A percentile compares a stretch with the other conserved stretches of the same genome.
phyloP scores from a whole-genome alignment of 2,888 invertebrate genomes.

The Branchipolynoe longqiensis region DNA sequence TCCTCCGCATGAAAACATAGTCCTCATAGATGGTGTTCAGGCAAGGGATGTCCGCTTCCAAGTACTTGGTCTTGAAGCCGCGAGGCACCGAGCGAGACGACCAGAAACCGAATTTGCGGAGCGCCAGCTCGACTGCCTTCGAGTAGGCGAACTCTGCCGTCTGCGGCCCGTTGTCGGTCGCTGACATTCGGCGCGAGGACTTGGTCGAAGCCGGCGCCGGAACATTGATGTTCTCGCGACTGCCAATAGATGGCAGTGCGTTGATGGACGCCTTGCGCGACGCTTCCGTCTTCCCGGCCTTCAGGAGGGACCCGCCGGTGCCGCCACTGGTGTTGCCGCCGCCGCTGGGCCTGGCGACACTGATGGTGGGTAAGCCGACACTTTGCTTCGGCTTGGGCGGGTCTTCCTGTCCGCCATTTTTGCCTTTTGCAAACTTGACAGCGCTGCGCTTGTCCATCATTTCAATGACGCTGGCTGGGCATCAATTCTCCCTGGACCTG shows the following conservation, averaged over 20 bases:
- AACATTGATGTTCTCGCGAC: not conserved
- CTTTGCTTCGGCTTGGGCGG: not conserved
- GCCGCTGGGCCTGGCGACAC: not conserved
- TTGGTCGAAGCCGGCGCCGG: slow-evolving; percentile 1
- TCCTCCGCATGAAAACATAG: slow-evolving; percentile 34
- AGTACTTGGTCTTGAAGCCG: slow-evolving; percentile 28
- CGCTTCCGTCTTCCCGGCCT: not conserved
- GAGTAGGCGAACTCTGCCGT: slow-evolving; percentile 40
- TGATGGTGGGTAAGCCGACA: not conserved
- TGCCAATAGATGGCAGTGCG: not conserved
- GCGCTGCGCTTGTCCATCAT: slow-evolving; percentile 31
- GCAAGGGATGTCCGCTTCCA: slow-evolving; percentile 29
- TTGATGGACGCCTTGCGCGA: too few relatives aligned
- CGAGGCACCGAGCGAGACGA: slow-evolving; percentile 5
- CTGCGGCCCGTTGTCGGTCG: not conserved
- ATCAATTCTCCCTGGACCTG: too few relatives aligned
- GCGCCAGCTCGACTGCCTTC: slow-evolving; percentile 39
- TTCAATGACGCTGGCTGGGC: too few relatives aligned
- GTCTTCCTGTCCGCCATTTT: slow-evolving; percentile 6
- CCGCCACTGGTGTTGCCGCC: not conserved
- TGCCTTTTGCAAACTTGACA: slow-evolving; percentile 46
- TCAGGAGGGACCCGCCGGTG: not conserved
- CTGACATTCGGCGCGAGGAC: slow-evolving; percentile 39
- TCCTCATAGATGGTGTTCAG: slow-evolving; percentile 27
- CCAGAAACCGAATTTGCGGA: slow-evolving; percentile 44